Evolutionary conservation across 2,113 vertebrate species (phyloP), one percentile per base, ranked within the genome.

Genomic region (Mesoclemmys tuberculata): DNA sequence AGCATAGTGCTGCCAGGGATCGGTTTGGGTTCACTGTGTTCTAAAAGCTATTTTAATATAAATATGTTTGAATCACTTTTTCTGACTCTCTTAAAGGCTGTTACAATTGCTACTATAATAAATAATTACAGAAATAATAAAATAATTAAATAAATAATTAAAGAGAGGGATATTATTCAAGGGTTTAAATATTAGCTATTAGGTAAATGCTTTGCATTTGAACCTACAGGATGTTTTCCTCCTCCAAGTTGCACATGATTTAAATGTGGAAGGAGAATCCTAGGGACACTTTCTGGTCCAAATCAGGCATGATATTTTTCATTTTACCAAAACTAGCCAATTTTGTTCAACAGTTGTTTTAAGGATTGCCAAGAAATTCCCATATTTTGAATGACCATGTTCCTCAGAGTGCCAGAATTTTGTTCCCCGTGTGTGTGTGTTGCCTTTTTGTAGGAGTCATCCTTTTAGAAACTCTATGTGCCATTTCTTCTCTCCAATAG

Each of bases 171-270:
- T 89, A 38, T 92, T 2, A 3, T 93, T 94, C 93, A 91, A 94
- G 90, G 89, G 9, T 93, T 87, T 97, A 96, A 96, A 97, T 97
- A 97, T 96, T 97, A 92, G 97, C 95, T 92, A 89, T 93, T 48
- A 74, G 91, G 90, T 91, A 92, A 92, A 13, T 88, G 94, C 94
- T 97, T 96, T 97, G 93, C 94, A 96, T 97, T 96, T 95, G 95
- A 97, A 97, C 96, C 94, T 90, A 94, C 93, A 96, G 96, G 97
- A 94, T 95, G 96, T 95, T 93, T 96, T 96, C 96, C 95, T 92
- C 88, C 95, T 91, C 48, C 84, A 85, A 93, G 97, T 94, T 94
- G 85, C 94, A 94, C 46, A 64, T 80, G 89, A 82, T 82, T 90
- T 90, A 94, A 94, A 24, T 74, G 78, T 85, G 64, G 85, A 64